phyloP scores from a whole-genome alignment of 2,113 vertebrate species.

The Piprites chloris region DNA sequence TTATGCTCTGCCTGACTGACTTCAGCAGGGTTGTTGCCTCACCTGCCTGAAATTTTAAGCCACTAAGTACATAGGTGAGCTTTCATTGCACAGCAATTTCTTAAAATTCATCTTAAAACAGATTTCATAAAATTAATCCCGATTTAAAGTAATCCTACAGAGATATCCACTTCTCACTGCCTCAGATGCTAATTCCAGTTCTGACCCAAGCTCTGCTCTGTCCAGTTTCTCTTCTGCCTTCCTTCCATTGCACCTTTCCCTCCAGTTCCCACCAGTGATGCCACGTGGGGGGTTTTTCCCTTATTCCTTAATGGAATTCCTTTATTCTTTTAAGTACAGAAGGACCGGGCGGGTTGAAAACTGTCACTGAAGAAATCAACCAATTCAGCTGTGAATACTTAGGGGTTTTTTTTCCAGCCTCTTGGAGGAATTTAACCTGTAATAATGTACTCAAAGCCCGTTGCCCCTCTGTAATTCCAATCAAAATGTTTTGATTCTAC shows the following conservation, averaged over 20 bases:
- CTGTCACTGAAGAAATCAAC: background rate
- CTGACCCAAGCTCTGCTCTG: background rate
- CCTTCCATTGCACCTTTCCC: background rate
- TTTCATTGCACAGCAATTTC: background rate
- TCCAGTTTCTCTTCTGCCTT: background rate
- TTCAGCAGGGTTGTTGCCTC: accelerated
- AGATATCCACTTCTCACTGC: background rate
- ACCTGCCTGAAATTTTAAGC: background rate
- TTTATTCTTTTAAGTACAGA: background rate
- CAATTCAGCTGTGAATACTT: background rate
- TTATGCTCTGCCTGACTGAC: background rate
- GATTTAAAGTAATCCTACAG: background rate
- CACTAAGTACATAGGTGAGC: background rate
- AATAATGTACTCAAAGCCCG: background rate
- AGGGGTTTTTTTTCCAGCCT: accelerated
- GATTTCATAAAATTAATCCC: background rate
- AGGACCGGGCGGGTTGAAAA: background rate
- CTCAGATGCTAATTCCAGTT: background rate
- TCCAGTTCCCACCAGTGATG: background rate
- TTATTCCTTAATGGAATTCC: background rate
- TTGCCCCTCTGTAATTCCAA: background rate
- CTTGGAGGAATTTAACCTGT: background rate
- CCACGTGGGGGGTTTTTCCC: accelerated
- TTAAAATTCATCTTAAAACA: background rate
- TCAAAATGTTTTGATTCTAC: background rate